Percentiles rank a stretch among this genome's conserved stretches.
phyloP scores from a whole-genome alignment of 2,888 invertebrate genomes.

The Synergus laeviventris region DNA sequence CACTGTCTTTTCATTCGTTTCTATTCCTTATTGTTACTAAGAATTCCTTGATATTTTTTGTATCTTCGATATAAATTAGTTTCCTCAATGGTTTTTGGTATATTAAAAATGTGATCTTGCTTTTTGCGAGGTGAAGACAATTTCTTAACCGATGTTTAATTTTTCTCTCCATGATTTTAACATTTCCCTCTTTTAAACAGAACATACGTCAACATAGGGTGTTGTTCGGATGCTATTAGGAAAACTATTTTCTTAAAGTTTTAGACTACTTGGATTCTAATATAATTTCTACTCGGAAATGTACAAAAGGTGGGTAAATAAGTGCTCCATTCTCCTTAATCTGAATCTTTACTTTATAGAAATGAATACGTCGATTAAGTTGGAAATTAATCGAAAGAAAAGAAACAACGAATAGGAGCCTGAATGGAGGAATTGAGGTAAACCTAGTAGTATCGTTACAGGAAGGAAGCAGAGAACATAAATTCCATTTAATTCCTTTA shows the following conservation, averaged over 20 bases:
- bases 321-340: background rate
- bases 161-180: background rate
- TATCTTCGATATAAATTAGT: background rate
- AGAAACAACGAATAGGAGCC: constrained; percentile 38
- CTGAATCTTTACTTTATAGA: background rate
- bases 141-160: background rate
- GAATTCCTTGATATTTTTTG: background rate
- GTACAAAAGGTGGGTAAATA: background rate
- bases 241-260: too few species aligned
- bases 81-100: background rate
- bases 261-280: too few species aligned
- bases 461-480: constrained; percentile 49
- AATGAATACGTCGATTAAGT: constrained; percentile 35
- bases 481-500: constrained; percentile 41
- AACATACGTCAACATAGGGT: too few species aligned
- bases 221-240: too few species aligned
- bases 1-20: background rate
- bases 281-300: too few species aligned
- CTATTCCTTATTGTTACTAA: background rate
- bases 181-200: too few species aligned
- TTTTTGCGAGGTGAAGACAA: background rate
- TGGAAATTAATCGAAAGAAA: constrained; percentile 47
- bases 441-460: constrained; percentile 51
- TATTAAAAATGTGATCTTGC: background rate
- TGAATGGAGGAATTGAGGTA: constrained; percentile 42